Conservation (phyloP, 1,140 invertebrate genomes). For the Lithobius niger region DNA sequence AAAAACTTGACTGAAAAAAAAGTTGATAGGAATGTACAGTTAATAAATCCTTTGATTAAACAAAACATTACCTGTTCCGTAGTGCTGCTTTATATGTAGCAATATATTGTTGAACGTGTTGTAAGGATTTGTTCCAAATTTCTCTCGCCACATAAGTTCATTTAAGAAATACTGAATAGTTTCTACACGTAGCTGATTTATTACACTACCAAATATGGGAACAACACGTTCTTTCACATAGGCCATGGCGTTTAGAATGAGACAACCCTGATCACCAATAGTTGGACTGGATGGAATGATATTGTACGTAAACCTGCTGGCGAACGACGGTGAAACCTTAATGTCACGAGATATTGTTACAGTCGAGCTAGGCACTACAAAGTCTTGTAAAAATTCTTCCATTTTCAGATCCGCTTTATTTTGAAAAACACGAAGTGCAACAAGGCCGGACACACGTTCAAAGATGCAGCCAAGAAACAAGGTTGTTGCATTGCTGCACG, state of each 20-base stretch:
- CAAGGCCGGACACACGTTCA: neutral
- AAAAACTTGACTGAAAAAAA: neutral
- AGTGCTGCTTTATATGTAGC: conserved; percentile 41
- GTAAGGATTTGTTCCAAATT: conserved; percentile 55
- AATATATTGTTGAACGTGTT: conserved; percentile 69
- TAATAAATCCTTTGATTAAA: neutral
- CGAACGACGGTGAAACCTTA: neutral
- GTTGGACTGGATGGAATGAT: neutral
- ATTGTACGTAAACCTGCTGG: neutral
- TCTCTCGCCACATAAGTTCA: conserved; percentile 65
- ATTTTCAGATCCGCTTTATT: neutral
- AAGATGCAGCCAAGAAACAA: conserved; percentile 5
- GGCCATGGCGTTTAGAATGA: conserved; percentile 4
- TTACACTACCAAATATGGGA: neutral
- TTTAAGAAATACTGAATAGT: conserved; percentile 81
- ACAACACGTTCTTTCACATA: conserved; percentile 8
- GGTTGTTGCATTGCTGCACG: neutral
- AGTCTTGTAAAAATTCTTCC: neutral
- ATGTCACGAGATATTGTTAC: neutral
- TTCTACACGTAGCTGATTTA: conserved; percentile 50
- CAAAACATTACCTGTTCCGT: conserved; percentile 7
- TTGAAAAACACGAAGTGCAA: conserved; percentile 3
- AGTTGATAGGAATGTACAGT: neutral
- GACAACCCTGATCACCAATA: neutral
- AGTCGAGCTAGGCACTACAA: neutral